A percentile compares a stretch with the other conserved stretches of the same genome.
These are phyloP conservation scores for Platysternon megacephalum DNA, from an alignment of 2,113 vertebrate species.

Conservation along the genomic window DNA sequence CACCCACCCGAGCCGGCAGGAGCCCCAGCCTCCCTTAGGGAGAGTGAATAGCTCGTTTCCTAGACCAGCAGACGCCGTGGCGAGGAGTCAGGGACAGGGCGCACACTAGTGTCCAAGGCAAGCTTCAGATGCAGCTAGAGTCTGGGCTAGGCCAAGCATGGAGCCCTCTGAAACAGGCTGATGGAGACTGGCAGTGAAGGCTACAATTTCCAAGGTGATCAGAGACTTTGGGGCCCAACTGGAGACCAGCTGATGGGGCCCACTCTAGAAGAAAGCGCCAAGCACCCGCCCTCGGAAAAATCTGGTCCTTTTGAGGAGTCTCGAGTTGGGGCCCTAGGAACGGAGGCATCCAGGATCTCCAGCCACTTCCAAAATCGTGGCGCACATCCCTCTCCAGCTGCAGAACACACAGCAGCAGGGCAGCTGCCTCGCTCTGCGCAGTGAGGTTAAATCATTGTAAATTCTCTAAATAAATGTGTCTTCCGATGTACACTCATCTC, in stretches of 20 bases:
- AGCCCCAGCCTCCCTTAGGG: not conserved
- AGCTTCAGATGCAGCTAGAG: not conserved
- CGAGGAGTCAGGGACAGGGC: not conserved
- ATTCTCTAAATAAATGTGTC: not conserved
- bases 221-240: not conserved
- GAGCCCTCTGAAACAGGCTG: not conserved
- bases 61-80: not conserved
- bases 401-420: too few relatives aligned
- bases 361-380: not conserved
- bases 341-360: not conserved
- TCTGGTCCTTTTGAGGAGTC: not conserved
- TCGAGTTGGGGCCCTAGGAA: not conserved
- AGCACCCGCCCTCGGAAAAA: not conserved
- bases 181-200: not conserved
- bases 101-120: not conserved
- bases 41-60: not conserved
- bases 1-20: conserved; percentile 27
- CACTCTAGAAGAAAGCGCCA: not conserved
- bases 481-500: not conserved
- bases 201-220: not conserved
- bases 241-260: not conserved
- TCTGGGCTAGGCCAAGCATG: not conserved
- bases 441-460: not conserved
- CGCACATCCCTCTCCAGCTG: not conserved
- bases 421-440: not conserved